Base-by-base conservation (phyloP, 2,113 vertebrate species). In the Chaetura pelagica region DNA sequence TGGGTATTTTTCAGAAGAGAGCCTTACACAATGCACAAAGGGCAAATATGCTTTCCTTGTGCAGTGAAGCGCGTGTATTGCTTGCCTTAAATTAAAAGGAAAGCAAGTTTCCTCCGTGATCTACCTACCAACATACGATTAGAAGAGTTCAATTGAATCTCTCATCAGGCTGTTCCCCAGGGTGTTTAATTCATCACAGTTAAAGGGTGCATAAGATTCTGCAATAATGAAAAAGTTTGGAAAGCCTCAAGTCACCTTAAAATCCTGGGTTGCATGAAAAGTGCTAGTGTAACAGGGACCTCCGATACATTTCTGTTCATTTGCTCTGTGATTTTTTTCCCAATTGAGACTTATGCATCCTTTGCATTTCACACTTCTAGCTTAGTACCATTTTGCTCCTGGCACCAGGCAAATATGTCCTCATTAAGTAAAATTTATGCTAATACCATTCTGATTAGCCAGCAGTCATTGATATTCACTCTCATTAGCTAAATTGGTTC, bases 351-450 rank as follows among this genome's bases (percentile, higher is more conserved):
- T 88, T 91, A 69, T 26, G 40, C 58, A 58, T 90, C 61, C 66
- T 29, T 66, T 69, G 64, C 84, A 68, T 95, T 87, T 96, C 73
- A 49, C 69, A 66, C 69, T 80, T 42, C 54, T 40, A 89, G 44
- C 59, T 83, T 86, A 46, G 51, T 44, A 84, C 63, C 40, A 61
- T 92, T 95, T 93, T 74, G 40, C 79, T 91, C 58, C 72, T 77
- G 88, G 94, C 88, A 90, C 8, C 52, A 52, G 71, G 68, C 76
- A 94, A 91, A 85, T 81, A 93, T 20, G 48, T 94, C 91, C 94
- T 96, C 89, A 92, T 94, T 95, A 94, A 92, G 83, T 92, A 92
- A 93, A 94, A 89, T 94, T 95, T 97, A 94, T 93, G 89, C 94
- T 96, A 95, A 96, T 96, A 81, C 79, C 69, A 91, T 95, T 95